These are phyloP conservation scores for Drosophila azteca DNA, from an alignment of 1,140 invertebrate species.

Conservation along the genomic window DNA sequence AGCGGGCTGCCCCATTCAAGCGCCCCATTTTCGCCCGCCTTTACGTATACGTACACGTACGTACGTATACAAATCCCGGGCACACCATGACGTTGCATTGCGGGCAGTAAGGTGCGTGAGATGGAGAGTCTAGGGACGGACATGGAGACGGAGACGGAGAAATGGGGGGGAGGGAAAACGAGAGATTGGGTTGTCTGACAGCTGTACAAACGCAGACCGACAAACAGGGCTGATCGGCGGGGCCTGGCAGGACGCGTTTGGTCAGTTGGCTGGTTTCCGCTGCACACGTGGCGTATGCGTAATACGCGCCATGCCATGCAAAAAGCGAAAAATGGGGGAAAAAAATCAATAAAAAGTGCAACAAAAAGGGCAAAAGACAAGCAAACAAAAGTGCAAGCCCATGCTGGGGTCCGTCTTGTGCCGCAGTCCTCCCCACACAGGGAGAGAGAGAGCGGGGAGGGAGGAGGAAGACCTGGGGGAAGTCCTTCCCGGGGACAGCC, in stretches of 20 bases:
- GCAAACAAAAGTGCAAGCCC: slow-evolving; percentile 48
- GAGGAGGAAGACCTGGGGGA: too few species aligned
- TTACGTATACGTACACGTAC: too few species aligned
- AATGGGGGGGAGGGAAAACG: too few species aligned
- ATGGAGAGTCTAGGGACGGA: too few species aligned
- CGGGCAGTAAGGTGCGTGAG: slow-evolving; percentile 16
- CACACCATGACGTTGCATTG: slow-evolving; percentile 22
- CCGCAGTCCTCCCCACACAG: not conserved
- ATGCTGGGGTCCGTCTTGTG: slow-evolving; percentile 31
- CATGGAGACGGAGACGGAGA: slow-evolving; percentile 11
- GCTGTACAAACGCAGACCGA: slow-evolving; percentile 71
- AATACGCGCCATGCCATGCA: slow-evolving; percentile 58
- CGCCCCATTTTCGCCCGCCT: too few species aligned
- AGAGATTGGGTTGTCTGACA: slow-evolving; percentile 46
- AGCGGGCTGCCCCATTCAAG: too few species aligned
- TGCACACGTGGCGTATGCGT: slow-evolving; percentile 75
- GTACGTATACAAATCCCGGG: too few species aligned
- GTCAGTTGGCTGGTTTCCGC: slow-evolving; percentile 75
- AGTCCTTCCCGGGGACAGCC: slow-evolving; percentile 7
- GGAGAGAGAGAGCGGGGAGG: not conserved
- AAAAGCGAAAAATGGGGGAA: slow-evolving; percentile 33
- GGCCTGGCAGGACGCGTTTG: slow-evolving; percentile 66
- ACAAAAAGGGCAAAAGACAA: slow-evolving; percentile 19
- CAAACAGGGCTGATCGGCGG: slow-evolving; percentile 47
- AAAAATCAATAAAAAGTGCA: slow-evolving; percentile 73